Evolutionary conservation across 1,140 invertebrate genomes (phyloP).

Genomic region (Anoplolepis gracilipes): DNA sequence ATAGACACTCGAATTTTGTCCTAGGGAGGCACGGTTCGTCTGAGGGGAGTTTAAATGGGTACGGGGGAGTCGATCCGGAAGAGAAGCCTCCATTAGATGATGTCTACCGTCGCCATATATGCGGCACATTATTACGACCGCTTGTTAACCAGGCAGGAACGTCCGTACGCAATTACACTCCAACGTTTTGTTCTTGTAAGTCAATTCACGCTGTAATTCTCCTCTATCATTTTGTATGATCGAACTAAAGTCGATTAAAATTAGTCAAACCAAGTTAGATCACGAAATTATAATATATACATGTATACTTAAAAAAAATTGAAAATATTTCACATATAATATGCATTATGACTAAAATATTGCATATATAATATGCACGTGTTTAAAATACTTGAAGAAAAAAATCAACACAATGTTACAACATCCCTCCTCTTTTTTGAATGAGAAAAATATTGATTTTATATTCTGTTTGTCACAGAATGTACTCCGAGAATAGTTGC

Average conservation of each 20-base stretch:
- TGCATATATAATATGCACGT: too few species aligned
- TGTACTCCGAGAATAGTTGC: background rate
- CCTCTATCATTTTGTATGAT: background rate
- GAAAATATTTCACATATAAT: background rate
- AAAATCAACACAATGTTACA: too few species aligned
- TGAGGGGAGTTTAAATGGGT: slow-evolving; percentile 60
- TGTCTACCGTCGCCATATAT: slow-evolving; percentile 62
- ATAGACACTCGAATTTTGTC: slow-evolving; percentile 52
- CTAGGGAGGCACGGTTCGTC: slow-evolving; percentile 39
- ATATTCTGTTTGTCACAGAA: background rate
- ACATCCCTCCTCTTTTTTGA: background rate
- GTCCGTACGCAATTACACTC: background rate
- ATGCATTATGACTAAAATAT: background rate
- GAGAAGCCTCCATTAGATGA: slow-evolving; percentile 69
- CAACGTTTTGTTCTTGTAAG: background rate
- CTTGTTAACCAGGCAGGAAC: slow-evolving; percentile 66
- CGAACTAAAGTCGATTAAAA: background rate
- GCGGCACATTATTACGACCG: slow-evolving; percentile 63
- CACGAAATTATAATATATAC: too few species aligned
- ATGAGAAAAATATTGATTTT: background rate
- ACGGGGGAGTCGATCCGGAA: slow-evolving; percentile 59
- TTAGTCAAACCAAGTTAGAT: background rate
- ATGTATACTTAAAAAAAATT: background rate
- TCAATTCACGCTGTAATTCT: slow-evolving; percentile 18
- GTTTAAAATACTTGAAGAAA: too few species aligned